Evolutionary conservation across 2,113 vertebrate genomes (phyloP).

Genomic region (Thymallus thymallus): DNA sequence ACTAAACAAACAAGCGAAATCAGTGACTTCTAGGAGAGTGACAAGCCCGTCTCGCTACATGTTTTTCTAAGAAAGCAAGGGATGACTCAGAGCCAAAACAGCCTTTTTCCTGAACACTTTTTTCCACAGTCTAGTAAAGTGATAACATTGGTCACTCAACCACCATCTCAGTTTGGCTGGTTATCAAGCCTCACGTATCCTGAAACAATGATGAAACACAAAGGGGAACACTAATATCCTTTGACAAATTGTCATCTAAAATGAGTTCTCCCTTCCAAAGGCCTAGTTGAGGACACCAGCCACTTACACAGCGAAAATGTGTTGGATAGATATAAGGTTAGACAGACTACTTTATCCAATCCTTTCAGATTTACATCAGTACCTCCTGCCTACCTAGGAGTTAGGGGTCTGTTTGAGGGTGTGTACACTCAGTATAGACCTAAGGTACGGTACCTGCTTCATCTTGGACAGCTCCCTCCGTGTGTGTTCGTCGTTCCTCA

Average conservation of each 20-base stretch:
- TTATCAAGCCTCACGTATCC: no score
- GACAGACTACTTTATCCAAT: no score
- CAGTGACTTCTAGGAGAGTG: neutral
- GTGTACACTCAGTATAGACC: neutral
- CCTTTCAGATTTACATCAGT: no score
- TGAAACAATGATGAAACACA: neutral
- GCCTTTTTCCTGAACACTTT: neutral
- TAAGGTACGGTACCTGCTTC: constrained; percentile 84
- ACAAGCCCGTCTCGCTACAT: neutral
- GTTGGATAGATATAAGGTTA: no score
- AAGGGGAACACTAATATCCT: neutral
- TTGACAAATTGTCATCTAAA: no score
- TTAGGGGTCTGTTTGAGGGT: neutral
- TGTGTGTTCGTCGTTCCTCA: constrained; percentile 92
- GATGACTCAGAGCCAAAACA: neutral
- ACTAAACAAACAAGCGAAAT: constrained; percentile 8
- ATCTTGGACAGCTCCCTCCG: constrained; percentile 93
- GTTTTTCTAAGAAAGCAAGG: neutral
- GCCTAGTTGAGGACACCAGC: no score
- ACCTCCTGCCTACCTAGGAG: no score
- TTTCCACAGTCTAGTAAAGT: neutral
- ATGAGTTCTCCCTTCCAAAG: no score
- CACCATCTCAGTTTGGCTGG: neutral
- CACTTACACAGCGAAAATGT: no score
- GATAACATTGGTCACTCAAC: constrained; percentile 10